phyloP scores from a whole-genome alignment of 2,797 vertebrate genomes.

The Clamator glandarius region DNA sequence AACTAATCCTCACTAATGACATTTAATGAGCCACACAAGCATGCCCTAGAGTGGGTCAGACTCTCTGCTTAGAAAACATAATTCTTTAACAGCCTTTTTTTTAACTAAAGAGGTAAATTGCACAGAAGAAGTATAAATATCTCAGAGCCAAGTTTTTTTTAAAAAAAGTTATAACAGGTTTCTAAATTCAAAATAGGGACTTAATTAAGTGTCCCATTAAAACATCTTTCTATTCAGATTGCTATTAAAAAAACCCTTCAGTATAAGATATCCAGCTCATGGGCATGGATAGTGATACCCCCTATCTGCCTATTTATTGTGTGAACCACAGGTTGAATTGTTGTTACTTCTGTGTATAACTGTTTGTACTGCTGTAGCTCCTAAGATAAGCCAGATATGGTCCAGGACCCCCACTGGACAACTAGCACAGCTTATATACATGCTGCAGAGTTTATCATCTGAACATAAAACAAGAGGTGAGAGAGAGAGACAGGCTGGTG shows the following conservation, averaged over 20 bases:
- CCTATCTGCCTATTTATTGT: neutral
- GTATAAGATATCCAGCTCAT: neutral
- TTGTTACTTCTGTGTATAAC: neutral
- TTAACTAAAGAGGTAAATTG: neutral
- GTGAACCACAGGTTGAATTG: neutral
- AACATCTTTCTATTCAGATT: neutral
- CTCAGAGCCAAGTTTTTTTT: neutral
- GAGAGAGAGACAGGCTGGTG: neutral
- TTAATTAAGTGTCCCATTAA: neutral
- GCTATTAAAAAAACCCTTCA: neutral
- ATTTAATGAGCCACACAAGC: constrained; percentile 11
- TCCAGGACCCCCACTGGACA: neutral
- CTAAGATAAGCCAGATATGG: neutral
- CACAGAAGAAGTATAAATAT: neutral
- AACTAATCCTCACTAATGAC: constrained; percentile 30
- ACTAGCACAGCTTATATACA: neutral
- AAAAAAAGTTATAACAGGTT: neutral
- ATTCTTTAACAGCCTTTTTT: constrained; percentile 16
- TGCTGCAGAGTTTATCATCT: neutral
- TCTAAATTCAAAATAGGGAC: neutral
- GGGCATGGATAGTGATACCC: neutral
- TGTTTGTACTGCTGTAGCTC: neutral
- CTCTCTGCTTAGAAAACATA: neutral
- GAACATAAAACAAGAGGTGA: neutral
- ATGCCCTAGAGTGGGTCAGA: constrained; percentile 6